These are phyloP conservation scores for Sebastolobus altivelis DNA, from an alignment of 2,797 vertebrate species.

Conservation along the genomic window DNA sequence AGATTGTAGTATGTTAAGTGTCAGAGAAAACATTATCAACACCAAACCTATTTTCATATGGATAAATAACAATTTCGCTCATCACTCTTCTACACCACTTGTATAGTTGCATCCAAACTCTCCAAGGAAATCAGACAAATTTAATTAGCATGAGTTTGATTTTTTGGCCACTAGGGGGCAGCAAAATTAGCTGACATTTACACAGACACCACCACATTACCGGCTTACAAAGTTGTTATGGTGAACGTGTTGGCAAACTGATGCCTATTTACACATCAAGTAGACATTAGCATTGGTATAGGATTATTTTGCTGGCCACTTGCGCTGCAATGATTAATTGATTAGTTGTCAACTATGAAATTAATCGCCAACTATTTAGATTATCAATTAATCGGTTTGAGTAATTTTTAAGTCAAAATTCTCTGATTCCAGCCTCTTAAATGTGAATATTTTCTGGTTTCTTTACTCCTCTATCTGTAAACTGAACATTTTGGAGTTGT, in stretches of 20 bases:
- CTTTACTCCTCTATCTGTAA: too few relatives aligned
- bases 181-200: background rate
- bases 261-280: background rate
- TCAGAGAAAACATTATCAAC: slow-evolving; percentile 25
- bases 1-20: slow-evolving; percentile 25
- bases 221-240: background rate
- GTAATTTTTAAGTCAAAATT: too few relatives aligned
- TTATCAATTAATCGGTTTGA: too few relatives aligned
- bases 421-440: too few relatives aligned
- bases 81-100: background rate
- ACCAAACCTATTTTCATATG: slow-evolving; percentile 26
- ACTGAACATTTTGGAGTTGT: too few relatives aligned
- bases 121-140: background rate
- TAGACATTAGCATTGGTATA: background rate
- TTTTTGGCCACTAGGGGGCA: slow-evolving; percentile 51
- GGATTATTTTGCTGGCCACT: background rate
- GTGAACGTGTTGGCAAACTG: background rate
- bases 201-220: background rate
- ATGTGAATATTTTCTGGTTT: too few relatives aligned
- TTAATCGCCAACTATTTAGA: too few relatives aligned
- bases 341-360: too few relatives aligned
- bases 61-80: slow-evolving; percentile 7
- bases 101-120: background rate
- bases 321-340: too few relatives aligned
- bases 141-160: background rate